Percentiles rank a stretch among this genome's conserved stretches.
phyloP scores from a whole-genome alignment of 2,888 invertebrate genomes.

The Volucella zonaria region DNA sequence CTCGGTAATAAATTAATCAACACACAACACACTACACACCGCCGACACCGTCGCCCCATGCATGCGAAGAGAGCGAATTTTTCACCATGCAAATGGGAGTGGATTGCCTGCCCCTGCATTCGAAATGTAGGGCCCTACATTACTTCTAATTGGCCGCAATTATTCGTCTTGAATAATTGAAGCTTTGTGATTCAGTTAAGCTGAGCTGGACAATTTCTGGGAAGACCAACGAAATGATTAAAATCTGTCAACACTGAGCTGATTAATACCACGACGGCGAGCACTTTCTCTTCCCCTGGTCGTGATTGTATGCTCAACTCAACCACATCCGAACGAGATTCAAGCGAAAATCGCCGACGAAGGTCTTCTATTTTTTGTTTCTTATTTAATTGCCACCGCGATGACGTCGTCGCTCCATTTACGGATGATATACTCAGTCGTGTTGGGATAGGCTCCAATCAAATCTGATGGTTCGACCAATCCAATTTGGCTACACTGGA shows the following conservation, averaged over 20 bases:
- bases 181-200: conserved; percentile 4
- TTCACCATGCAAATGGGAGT: conserved; percentile 6
- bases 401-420: conserved; percentile 69
- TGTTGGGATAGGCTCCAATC: background rate
- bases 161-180: background rate
- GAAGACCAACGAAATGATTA: background rate
- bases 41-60: background rate
- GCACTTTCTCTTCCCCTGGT: no score
- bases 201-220: background rate
- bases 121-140: background rate
- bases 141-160: conserved; percentile 4
- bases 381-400: conserved; percentile 22
- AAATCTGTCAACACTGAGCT: background rate
- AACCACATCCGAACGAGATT: conserved; percentile 11
- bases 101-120: background rate
- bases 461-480: background rate
- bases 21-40: conserved; percentile 24
- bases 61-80: background rate
- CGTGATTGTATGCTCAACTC: background rate
- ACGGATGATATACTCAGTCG: conserved; percentile 52
- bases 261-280: no score
- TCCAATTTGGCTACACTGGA: background rate
- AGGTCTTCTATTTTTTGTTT: conserved; percentile 56
- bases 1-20: conserved; percentile 58
- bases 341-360: conserved; percentile 38